These are phyloP conservation scores for Vulpes lagopus DNA, from an alignment of 2,113 vertebrate genomes.

Conservation along the genomic window DNA sequence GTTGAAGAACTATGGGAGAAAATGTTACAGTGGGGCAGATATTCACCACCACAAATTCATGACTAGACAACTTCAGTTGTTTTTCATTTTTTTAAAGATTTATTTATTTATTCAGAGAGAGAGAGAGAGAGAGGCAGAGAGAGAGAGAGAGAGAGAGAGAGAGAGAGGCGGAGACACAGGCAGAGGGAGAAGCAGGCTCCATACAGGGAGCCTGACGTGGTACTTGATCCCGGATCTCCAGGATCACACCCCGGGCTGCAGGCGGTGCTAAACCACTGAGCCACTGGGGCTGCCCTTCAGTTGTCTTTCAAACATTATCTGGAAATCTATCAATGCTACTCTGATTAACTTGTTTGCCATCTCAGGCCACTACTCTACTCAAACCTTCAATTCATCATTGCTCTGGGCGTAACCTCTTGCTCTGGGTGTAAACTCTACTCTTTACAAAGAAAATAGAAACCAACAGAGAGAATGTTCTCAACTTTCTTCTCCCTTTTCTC, in stretches of 20 bases:
- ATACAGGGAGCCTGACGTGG: too few species aligned
- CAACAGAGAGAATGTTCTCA: background rate
- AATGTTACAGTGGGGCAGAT: background rate
- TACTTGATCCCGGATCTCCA: too few species aligned
- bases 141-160: too few species aligned
- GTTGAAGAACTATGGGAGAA: background rate
- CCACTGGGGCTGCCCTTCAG: background rate
- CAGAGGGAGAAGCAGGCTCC: too few species aligned
- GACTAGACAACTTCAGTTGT: background rate
- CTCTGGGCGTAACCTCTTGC: background rate
- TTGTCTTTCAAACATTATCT: background rate
- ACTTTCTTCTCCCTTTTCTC: background rate
- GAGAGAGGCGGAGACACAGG: too few species aligned
- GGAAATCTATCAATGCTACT: background rate
- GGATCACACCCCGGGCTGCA: too few species aligned
- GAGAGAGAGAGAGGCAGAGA: too few species aligned
- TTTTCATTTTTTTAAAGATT: background rate
- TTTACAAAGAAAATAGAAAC: background rate
- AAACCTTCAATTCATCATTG: background rate
- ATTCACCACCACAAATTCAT: background rate
- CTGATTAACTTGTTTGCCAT: background rate
- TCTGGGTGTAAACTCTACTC: background rate
- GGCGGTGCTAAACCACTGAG: too few species aligned
- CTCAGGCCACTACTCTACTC: background rate
- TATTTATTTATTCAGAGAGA: too few species aligned